Evolutionary conservation across 2,797 vertebrate genomes (phyloP).

Genomic region (Potorous gilbertii): DNA sequence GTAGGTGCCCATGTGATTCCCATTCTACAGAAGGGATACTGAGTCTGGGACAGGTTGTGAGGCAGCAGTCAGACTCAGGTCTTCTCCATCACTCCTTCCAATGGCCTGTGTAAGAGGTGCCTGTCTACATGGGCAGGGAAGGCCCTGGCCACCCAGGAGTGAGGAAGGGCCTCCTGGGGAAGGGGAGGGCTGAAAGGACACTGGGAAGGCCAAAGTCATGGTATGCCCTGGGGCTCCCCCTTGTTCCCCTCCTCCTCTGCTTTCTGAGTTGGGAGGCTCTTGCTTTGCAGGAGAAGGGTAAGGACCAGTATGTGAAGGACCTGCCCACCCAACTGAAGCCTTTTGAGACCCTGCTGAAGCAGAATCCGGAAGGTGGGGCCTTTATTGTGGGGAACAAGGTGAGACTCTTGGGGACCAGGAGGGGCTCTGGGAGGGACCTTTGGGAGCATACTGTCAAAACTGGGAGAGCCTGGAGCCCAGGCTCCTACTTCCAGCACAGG

Average conservation of each 20-base stretch:
- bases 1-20: background rate
- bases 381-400: constrained; percentile 83
- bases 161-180: too few relatives aligned
- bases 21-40: background rate
- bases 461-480: background rate
- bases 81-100: background rate
- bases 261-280: background rate
- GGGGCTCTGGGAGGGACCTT: too few relatives aligned
- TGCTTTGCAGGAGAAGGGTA: constrained; percentile 83
- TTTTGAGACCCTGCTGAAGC: constrained; percentile 83
- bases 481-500: too few relatives aligned
- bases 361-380: constrained; percentile 80
- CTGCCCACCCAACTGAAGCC: constrained; percentile 80
- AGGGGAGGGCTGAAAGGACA: background rate
- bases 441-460: background rate
- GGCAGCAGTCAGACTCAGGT: too few relatives aligned
- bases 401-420: background rate
- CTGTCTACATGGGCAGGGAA: accelerated
- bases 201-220: background rate
- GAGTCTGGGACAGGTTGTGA: background rate
- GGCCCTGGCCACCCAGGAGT: background rate
- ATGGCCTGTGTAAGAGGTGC: too few relatives aligned
- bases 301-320: constrained; percentile 83
- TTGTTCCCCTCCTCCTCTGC: background rate
- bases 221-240: accelerated